Base-by-base conservation (phyloP, 2,113 vertebrate genomes). In the Barnardius zonarius region DNA sequence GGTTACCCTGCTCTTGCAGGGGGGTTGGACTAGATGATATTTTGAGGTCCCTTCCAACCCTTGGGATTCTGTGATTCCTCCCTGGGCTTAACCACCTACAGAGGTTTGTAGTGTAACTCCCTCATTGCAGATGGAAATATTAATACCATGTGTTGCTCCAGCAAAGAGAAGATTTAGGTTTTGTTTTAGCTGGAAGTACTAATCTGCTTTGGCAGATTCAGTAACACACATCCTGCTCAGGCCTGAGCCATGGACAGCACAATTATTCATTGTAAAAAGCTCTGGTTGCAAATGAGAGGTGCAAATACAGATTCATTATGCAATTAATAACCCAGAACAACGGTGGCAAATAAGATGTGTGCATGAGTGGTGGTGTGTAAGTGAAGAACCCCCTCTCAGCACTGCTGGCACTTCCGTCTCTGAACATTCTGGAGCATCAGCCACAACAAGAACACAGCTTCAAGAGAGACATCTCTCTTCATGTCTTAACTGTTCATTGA, bases 321-420 rank as follows among this genome's bases (percentile, higher is more conserved):
- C n/a, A 75, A 33, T 86, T 74, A 88, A 78, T 81, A 92, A 93
- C 33, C 20, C 68, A 44, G 31, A 93, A 75, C 46, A 55, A n/a
- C 41, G 39, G 49, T 46, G 28, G 59, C 30, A 77, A 88, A 81
- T 63, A 11, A 85, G 31, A 57, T 52, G 48, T 80, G 51, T 43
- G 46, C 0, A 1, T 25, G 22, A 2, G 3, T 22, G 66, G 31
- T 10, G 15, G 23, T 83, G 68, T 2, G 1, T 10, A 61, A 83
- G 25, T 28, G 69, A 75, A 84, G 69, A 82, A 82, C 84, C 16
- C 18, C 41, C 63, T 88, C 51, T 46, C 67, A 22, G 35, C 14
- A n/a, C 5, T 48, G 51, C 55, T 75, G 57, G 33, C 49, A 59
- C 46, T 79, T 67, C 25, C 78, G 27, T 11, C 43, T 35, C 62